Percentiles rank a stretch among this genome's conserved stretches.
These are phyloP conservation scores for Threskiornis aethiopicus DNA, from an alignment of 2,797 vertebrate species.

Conservation along the genomic window DNA sequence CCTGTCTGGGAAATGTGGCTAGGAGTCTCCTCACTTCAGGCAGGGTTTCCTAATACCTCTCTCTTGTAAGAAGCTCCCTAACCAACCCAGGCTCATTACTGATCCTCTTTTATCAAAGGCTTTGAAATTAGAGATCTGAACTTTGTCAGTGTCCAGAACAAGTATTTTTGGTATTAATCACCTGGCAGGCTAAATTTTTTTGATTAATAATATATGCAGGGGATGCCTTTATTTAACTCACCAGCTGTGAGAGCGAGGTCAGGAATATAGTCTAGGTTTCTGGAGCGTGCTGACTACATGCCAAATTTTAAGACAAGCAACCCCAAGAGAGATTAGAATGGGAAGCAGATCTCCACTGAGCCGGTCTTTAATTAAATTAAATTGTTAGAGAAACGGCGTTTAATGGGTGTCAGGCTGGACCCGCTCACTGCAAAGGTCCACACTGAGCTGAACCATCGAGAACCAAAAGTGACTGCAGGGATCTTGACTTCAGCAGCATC, in stretches of 20 bases:
- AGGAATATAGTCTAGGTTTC: neutral
- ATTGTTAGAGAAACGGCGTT: neutral
- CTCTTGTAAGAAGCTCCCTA: neutral
- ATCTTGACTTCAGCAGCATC: neutral
- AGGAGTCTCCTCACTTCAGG: neutral
- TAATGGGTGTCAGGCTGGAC: neutral
- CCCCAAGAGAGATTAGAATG: neutral
- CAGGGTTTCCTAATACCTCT: neutral
- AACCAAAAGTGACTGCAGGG: neutral
- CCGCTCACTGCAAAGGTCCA: neutral
- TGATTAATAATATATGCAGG: neutral
- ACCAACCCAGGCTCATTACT: neutral
- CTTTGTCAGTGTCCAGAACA: neutral
- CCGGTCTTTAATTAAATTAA: neutral
- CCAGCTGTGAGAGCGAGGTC: neutral
- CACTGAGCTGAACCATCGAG: neutral
- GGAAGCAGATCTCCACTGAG: neutral
- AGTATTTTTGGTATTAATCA: slow-evolving; percentile 14
- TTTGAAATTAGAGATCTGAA: neutral
- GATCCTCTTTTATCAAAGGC: neutral
- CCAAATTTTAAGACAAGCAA: slow-evolving; percentile 10
- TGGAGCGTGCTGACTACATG: neutral
- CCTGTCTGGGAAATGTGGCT: neutral
- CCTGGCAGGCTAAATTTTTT: neutral
- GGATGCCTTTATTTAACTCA: neutral